Base-by-base conservation (phyloP, 2,888 invertebrate species). In the Andrena camellia region DNA sequence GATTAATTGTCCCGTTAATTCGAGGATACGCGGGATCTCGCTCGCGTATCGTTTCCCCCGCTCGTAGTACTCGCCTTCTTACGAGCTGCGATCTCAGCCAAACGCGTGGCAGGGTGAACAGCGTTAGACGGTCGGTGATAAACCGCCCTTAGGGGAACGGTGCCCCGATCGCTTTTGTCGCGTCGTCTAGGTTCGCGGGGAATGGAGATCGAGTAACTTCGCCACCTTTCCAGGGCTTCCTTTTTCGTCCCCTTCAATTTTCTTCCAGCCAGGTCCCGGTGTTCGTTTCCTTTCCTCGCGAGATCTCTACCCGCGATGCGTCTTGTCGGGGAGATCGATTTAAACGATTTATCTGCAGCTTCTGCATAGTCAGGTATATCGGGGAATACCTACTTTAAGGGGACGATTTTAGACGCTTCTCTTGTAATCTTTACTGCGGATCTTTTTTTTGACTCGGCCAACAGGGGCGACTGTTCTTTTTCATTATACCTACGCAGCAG, bases 181-280 rank as follows among this genome's bases (percentile, higher is more conserved):
- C 82, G 85, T 88, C 90, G 89, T 87, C 88, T 88, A 88, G 87
- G 86, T 88, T 82, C 78, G 81, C 74, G 78, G 72, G 72, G 84
- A 73, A 78, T 68, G 78, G 78, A 84, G 87, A 87, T 87, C 86
- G 86, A 85, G 83, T 86, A 80, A 88, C 82, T 84, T 71, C 78
- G 54, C 62, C 81, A 62, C 78, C 71, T 76, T 71, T 62, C 60
- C 62, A 50, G 2, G 31, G 20, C 59, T 50, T 68, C 62, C 48
- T 63, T 31, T 64, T 69, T 66, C 52, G 20, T 48, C 48, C 23
- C 52, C 66, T 71, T 80, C 71, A 48, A 80, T 78, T 80, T 78
- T 70, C 80, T 62, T 29, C 52, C n/a, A 17, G 42, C 52, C 64
- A n/a, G 48, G 50, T 10, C 35, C 35, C 33, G 10, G 7, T n/a